Base-by-base conservation (phyloP, 1,140 invertebrate genomes). In the Euura lappo region DNA sequence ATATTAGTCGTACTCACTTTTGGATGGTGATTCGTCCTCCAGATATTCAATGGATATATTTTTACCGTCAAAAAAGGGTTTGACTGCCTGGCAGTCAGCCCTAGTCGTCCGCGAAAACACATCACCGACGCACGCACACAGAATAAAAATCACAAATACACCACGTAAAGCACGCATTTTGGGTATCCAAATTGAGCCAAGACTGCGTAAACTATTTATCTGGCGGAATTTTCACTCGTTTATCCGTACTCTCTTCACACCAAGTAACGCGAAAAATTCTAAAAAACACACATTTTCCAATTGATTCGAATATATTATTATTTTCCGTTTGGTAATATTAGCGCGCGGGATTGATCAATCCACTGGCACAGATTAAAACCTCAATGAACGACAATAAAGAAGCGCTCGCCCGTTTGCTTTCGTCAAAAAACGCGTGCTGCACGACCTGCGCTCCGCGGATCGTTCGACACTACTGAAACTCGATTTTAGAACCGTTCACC, bases 21-120 rank as follows among this genome's bases (percentile, higher is more conserved):
- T 65, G 51, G 73, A 46, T 67, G 44, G 6, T 45, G 45, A 5
- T 67, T 68, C 42, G 64, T 71, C 71, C 46, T 60, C 51, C 51
- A 6, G 10, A 60, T 60, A 60, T n/a, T 60, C 8, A 45, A 79
- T 73, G 8, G 76, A 79, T 74, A 81, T 75, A 71, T 85, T 85
- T 51, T 80, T 78, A 69, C 76, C 77, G 11, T 81, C 80, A 70
- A 85, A 81, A 66, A 85, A 83, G 28, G 76, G 65, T 51, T 76
- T 77, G 28, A 85, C 78, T 11, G 70, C 72, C 2, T 83, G 78
- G 71, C 84, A 85, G 66, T 68, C 65, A 45, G 75, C 72, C 66
- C 78, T 78, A 7, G 77, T 68, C 11, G 78, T 79, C 73, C 79
- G 78, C n/a, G 76, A 77, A 6, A 75, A 77, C 65, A 73, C 75